Percentiles rank a stretch among this genome's conserved stretches.
Evolutionary conservation across 92 coral and sea anemone species (phyloP).

Genomic region (Heliopora coerulea): DNA sequence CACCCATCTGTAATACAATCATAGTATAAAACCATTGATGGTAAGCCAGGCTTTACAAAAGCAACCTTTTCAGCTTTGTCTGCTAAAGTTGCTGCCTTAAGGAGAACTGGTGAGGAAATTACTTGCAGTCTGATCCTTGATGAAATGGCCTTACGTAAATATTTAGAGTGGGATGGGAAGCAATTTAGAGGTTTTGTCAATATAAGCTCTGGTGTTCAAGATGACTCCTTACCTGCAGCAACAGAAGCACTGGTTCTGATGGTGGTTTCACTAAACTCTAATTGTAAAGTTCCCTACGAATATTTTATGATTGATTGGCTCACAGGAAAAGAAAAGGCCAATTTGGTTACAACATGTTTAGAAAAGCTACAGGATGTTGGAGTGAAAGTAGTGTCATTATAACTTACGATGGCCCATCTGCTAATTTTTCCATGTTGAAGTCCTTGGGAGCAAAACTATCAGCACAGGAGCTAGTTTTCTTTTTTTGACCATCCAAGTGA

Average conservation of each 20-base stretch:
- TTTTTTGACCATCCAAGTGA: slow-evolving; percentile 27
- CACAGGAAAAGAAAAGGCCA: slow-evolving; percentile 25
- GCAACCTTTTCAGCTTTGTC: slow-evolving; percentile 22
- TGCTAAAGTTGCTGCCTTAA: slow-evolving; percentile 18
- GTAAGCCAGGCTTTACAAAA: too few species aligned
- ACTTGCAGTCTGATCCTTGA: slow-evolving; percentile 30
- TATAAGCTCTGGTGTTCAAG: slow-evolving; percentile 9
- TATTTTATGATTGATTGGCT: slow-evolving; percentile 33
- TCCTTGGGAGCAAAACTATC: slow-evolving; percentile 10
- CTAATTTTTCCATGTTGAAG: slow-evolving; percentile 30
- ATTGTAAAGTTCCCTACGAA: slow-evolving; percentile 35
- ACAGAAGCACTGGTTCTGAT: slow-evolving; percentile 30
- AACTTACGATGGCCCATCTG: slow-evolving; percentile 38
- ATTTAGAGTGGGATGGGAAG: slow-evolving; percentile 42
- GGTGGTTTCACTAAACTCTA: slow-evolving; percentile 15
- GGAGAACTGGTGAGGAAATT: slow-evolving; percentile 7
- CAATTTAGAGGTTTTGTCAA: slow-evolving; percentile 29
- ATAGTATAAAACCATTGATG: too few species aligned
- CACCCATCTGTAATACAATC: too few species aligned
- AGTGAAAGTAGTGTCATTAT: slow-evolving; percentile 15
- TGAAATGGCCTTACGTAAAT: slow-evolving; percentile 43
- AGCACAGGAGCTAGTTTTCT: not conserved
- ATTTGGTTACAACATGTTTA: slow-evolving; percentile 6
- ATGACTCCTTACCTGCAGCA: slow-evolving; percentile 40
- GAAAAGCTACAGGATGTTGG: slow-evolving; percentile 35